phyloP scores from a whole-genome alignment of 2,113 vertebrate species.

The Bungarus multicinctus region DNA sequence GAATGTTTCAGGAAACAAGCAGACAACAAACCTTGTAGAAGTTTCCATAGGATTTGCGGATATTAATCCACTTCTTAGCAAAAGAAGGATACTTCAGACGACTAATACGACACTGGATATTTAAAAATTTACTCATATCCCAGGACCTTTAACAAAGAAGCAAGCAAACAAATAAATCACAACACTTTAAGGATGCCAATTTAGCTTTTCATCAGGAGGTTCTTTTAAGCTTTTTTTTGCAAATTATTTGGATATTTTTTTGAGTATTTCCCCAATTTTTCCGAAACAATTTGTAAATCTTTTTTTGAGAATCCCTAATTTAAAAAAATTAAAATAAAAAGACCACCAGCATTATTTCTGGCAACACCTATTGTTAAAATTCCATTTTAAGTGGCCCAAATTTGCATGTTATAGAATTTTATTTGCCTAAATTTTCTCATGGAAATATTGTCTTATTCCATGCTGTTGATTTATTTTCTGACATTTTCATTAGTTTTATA shows the following conservation, averaged over 20 bases:
- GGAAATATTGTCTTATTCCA: background rate
- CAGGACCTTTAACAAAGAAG: conserved; percentile 77
- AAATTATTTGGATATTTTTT: background rate
- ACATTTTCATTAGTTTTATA: background rate
- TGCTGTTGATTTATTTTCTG: background rate
- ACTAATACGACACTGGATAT: conserved; percentile 89
- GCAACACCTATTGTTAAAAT: background rate
- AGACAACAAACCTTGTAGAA: conserved; percentile 88
- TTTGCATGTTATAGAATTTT: background rate
- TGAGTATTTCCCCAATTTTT: background rate
- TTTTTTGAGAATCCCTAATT: background rate
- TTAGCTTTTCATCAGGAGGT: background rate
- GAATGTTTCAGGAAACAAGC: accelerated
- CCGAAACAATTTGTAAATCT: background rate
- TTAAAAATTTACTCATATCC: conserved; percentile 99
- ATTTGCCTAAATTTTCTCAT: background rate
- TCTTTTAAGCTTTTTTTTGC: background rate
- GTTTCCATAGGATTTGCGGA: conserved; percentile 94
- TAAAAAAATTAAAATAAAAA: no score
- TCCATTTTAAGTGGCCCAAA: background rate
- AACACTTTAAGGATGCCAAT: background rate
- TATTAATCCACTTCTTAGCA: conserved; percentile 98
- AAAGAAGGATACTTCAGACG: conserved; percentile 89
- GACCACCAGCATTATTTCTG: background rate
- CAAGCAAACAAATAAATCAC: background rate